Base-by-base conservation (phyloP, 2,113 vertebrate genomes). In the Seriola aureovittata region DNA sequence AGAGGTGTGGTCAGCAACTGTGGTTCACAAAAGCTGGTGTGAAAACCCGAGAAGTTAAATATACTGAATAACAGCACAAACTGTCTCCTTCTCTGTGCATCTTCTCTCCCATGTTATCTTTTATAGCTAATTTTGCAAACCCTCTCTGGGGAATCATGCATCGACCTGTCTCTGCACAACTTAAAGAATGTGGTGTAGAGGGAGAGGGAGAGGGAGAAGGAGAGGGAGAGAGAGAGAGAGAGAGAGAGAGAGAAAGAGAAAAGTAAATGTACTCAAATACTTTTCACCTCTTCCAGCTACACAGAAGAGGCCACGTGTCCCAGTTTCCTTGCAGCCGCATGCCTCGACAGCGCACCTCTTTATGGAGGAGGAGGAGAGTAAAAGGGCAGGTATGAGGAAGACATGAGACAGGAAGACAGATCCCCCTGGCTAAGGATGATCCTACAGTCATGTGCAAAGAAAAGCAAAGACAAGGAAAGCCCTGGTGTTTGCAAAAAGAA, bases 261-360 rank as follows among this genome's bases (percentile, higher is more conserved):
- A 54, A 71, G 64, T 13, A 34, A 42, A 50, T 4, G 19, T 1
- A 13, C 50, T 62, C 16, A 48, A 71, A 69, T 71, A 50, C 57
- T 82, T 80, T 76, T 75, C 65, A 75, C 64, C 86, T 87, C 80
- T 82, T 89, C 32, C 69, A 79, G 86, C 82, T 82, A 71, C 65
- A 38, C 34, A 71, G 88, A 74, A 64, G 40, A 83, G 25, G 71
- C 81, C 63, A 79, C 79, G 69, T 82, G 73, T 85, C 58, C 75
- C 25, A 4, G 57, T 50, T 71, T 74, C 54, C 57, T 59, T 10
- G 19, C 69, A 50, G 79, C 58, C 29, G 19, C 90, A 40, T 71
- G 92, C 76, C 88, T 78, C 71, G 5, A 92, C 92, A 91, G 74
- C 13, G 0, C 78, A 80, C 74, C 75, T 75, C 60, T 74, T 68